Conservation (phyloP, 1,140 invertebrate species). For the Aphelenchoides besseyi region DNA sequence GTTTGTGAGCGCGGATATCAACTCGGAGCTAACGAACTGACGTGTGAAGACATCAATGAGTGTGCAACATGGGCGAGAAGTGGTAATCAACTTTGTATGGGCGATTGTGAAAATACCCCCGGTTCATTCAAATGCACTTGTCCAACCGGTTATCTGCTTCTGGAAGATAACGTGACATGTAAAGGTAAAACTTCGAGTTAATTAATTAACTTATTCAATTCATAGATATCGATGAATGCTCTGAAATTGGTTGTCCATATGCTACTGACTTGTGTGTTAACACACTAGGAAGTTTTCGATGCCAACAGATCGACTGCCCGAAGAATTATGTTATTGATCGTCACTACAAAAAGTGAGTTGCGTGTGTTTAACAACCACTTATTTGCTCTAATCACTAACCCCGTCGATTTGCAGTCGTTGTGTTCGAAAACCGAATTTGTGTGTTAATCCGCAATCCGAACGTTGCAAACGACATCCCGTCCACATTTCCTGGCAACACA, state of each 20-base stretch:
- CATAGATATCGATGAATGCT: slow-evolving; percentile 64
- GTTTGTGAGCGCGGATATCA: slow-evolving; percentile 67
- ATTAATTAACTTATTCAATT: background rate
- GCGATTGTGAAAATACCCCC: slow-evolving; percentile 48
- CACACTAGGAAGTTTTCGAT: slow-evolving; percentile 79
- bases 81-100: slow-evolving; percentile 24
- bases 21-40: slow-evolving; percentile 58
- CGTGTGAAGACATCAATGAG: slow-evolving; percentile 65
- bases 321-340: slow-evolving; percentile 73
- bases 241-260: slow-evolving; percentile 46
- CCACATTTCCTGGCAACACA: slow-evolving; percentile 61
- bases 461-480: slow-evolving; percentile 52
- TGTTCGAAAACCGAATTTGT: slow-evolving; percentile 43
- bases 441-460: slow-evolving; percentile 34
- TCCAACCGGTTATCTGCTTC: slow-evolving; percentile 50
- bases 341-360: slow-evolving; percentile 73
- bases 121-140: slow-evolving; percentile 59
- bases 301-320: slow-evolving; percentile 80
- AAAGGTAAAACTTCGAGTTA: slow-evolving; percentile 37
- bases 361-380: background rate
- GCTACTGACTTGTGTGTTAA: slow-evolving; percentile 64
- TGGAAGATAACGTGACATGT: slow-evolving; percentile 55
- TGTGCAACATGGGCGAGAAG: slow-evolving; percentile 56
- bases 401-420: slow-evolving; percentile 50
- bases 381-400: slow-evolving; percentile 15